A percentile compares a stretch with the other conserved stretches of the same genome.
Conservation (phyloP, 2,797 vertebrate genomes). For the Mionectes olivaceus region DNA sequence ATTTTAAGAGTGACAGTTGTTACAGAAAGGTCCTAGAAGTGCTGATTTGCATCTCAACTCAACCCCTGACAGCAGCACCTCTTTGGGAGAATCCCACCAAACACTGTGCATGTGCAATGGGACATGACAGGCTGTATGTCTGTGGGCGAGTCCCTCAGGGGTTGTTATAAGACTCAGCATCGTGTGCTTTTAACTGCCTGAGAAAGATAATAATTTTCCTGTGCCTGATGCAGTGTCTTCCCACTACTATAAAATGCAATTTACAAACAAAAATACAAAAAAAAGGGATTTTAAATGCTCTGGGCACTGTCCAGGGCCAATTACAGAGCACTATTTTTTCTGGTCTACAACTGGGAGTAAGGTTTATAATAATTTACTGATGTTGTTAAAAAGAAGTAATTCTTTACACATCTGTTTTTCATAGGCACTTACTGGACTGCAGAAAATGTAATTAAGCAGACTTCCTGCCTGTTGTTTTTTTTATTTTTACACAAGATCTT, state of each 20-base stretch:
- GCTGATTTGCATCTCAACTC: not conserved
- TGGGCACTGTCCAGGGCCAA: not conserved
- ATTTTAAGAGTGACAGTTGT: not conserved
- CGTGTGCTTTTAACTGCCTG: conserved; percentile 11
- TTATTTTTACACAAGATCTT: conserved; percentile 1
- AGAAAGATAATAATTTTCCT: conserved; percentile 10
- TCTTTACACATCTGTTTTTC: conserved; percentile 13
- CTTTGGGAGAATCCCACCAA: not conserved
- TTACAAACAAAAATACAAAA: conserved; percentile 11
- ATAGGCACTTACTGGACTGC: conserved; percentile 3
- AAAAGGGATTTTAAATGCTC: not conserved
- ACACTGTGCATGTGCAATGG: not conserved
- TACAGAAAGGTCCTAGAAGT: not conserved
- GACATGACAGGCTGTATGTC: not conserved
- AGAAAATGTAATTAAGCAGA: conserved; percentile 52
- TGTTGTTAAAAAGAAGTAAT: conserved; percentile 7
- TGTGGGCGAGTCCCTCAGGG: conserved; percentile 4
- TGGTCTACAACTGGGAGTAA: not conserved
- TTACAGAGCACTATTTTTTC: not conserved
- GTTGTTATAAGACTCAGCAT: not conserved
- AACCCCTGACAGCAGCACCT: not conserved
- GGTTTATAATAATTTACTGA: not conserved
- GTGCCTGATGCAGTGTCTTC: not conserved
- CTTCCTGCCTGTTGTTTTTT: not conserved
- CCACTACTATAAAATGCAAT: not conserved